Conservation (phyloP, 1,140 invertebrate species). For the Thereuonema tuberculata region DNA sequence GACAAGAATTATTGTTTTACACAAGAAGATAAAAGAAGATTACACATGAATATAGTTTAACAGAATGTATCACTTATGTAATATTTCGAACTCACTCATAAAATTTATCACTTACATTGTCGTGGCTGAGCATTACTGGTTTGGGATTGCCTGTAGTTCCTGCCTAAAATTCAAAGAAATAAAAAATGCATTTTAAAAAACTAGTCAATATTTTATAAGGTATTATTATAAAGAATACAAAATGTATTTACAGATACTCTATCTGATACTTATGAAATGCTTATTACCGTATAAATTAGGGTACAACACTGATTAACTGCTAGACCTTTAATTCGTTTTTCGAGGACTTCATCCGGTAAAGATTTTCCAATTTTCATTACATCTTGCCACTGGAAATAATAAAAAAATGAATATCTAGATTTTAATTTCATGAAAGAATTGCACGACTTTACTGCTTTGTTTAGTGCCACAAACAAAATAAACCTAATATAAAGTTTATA, state of each 20-base stretch:
- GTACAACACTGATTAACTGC: slow-evolving; percentile 24
- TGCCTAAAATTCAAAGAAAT: slow-evolving; percentile 14
- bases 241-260: background rate
- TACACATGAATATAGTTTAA: too few relatives aligned
- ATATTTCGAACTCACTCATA: too few relatives aligned
- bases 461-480: too few relatives aligned
- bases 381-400: slow-evolving; percentile 21
- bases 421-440: background rate
- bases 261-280: background rate
- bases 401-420: slow-evolving; percentile 9
- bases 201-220: background rate
- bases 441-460: background rate
- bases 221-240: slow-evolving; percentile 1
- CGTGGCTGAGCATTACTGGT: slow-evolving; percentile 25
- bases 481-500: background rate
- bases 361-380: slow-evolving; percentile 21
- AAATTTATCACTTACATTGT: slow-evolving; percentile 24
- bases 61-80: too few relatives aligned
- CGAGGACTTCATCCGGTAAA: slow-evolving; percentile 17
- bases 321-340: slow-evolving; percentile 16
- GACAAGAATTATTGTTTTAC: too few relatives aligned
- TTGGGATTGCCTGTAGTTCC: slow-evolving; percentile 24
- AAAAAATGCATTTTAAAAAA: slow-evolving; percentile 4
- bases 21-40: too few relatives aligned
- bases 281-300: slow-evolving; percentile 21